These are phyloP conservation scores for Megathymus violae DNA, from an alignment of 1,140 invertebrate genomes.

Conservation along the genomic window DNA sequence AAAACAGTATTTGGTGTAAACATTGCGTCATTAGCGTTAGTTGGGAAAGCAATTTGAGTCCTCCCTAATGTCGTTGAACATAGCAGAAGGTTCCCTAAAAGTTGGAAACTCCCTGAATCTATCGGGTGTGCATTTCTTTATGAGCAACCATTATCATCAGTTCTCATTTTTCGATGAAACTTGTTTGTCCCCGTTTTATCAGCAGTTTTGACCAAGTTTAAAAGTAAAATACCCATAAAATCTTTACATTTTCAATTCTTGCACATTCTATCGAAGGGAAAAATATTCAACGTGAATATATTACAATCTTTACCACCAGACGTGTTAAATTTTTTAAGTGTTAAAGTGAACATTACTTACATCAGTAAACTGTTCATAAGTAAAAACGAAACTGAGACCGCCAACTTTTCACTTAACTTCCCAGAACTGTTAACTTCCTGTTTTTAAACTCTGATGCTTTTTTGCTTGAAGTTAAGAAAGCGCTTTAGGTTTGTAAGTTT, in stretches of 20 bases:
- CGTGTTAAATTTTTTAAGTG: slow-evolving; percentile 46
- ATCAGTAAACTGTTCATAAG: slow-evolving; percentile 69
- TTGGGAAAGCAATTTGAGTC: slow-evolving; percentile 57
- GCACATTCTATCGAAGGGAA: slow-evolving; percentile 26
- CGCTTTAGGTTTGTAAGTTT: slow-evolving; percentile 74
- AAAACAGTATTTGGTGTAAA: slow-evolving; percentile 20
- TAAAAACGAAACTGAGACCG: slow-evolving; percentile 71
- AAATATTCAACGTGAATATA: slow-evolving; percentile 39
- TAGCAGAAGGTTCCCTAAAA: slow-evolving; percentile 69
- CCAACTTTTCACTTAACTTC: slow-evolving; percentile 79
- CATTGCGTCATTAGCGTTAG: slow-evolving; percentile 46
- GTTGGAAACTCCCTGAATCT: slow-evolving; percentile 79
- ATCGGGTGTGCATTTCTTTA: slow-evolving; percentile 75
- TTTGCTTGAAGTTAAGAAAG: slow-evolving; percentile 66
- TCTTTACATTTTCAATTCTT: slow-evolving; percentile 66
- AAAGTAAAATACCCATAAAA: slow-evolving; percentile 60
- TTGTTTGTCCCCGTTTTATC: slow-evolving; percentile 72
- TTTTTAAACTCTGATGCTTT: slow-evolving; percentile 77
- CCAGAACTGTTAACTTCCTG: slow-evolving; percentile 77
- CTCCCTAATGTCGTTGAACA: slow-evolving; percentile 69
- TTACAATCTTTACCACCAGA: slow-evolving; percentile 31
- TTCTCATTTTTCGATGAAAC: slow-evolving; percentile 77
- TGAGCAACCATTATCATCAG: slow-evolving; percentile 77
- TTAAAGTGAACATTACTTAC: slow-evolving; percentile 56
- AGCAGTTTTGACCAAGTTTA: slow-evolving; percentile 64